Evolutionary conservation across 1,140 invertebrate species (phyloP), one percentile per base, ranked within the genome.

Genomic region (Centruroides sculpturatus): DNA sequence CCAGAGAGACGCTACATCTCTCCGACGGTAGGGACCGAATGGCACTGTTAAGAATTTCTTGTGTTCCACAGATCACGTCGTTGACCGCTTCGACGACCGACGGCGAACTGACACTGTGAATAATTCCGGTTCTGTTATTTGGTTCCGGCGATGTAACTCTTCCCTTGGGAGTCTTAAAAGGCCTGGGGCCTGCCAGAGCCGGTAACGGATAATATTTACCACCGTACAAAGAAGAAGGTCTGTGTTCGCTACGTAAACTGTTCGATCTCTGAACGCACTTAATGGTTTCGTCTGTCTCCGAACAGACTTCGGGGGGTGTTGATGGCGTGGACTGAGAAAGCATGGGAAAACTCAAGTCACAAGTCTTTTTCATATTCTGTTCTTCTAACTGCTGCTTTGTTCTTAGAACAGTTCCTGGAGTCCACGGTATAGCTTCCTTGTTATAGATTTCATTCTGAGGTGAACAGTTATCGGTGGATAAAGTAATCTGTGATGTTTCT

Each of bases 301-400:
- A 3, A 41, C 8, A 41, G 0, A 54, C 47, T 49, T 60, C 62
- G 35, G 59, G 47, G 10, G 54, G 51, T 3, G 52, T 57, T 47
- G 54, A 55, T 35, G 62, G 60, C 7, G 47, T 55, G 11, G 59
- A 59, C 11, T 48, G 47, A 6, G 59, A 59, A 46, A 47, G 58
- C 10, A 55, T 12, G 7, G 62, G 59, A 36, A 68, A 61, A 6
- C 58, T 64, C 50, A 63, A 60, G 52, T 68, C 66, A 50, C 63
- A 68, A 11, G 66, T 65, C 23, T 65, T 34, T 47, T 64, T 66
- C 5, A 66, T 46, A 60, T 69, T 76, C 55, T 75, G 78, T 68
- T 84, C 82, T 71, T 87, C 85, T 5, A 87, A 71, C 68, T 85
- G 83, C 63, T 84, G 81, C 64, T 84, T 87, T 4, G 85, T 86